A percentile compares a stretch with the other conserved stretches of the same genome.
Evolutionary conservation across 2,113 vertebrate genomes (phyloP).

Genomic region (Scartelaos histophorus): DNA sequence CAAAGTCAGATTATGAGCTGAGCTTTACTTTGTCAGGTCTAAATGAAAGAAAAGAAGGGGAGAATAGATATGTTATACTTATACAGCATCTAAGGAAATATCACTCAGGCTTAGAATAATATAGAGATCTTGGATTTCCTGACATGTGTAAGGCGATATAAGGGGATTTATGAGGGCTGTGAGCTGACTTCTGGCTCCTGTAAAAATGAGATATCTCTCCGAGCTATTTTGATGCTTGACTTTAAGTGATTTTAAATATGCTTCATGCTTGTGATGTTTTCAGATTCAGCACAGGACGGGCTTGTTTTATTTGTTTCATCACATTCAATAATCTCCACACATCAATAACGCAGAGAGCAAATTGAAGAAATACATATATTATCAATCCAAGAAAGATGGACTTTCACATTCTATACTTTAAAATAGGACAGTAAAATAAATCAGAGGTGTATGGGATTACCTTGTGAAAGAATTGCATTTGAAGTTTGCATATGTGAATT

Average conservation of each 20-base stretch:
- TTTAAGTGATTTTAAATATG: constrained; percentile 75
- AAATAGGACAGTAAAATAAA: constrained; percentile 42
- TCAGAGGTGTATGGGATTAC: constrained; percentile 38
- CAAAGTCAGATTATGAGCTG: constrained; percentile 70
- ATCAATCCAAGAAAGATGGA: constrained; percentile 52
- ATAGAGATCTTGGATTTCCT: constrained; percentile 74
- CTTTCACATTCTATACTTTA: constrained; percentile 39
- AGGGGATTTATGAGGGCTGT: constrained; percentile 71
- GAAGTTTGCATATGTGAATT: constrained; percentile 36
- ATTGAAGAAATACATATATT: constrained; percentile 22
- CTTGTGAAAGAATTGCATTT: constrained; percentile 41
- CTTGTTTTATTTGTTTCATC: constrained; percentile 72
- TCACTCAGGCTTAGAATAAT: constrained; percentile 74
- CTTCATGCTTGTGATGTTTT: constrained; percentile 50
- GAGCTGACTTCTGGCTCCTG: constrained; percentile 68
- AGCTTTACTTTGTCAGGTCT: constrained; percentile 66
- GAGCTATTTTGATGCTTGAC: constrained; percentile 66
- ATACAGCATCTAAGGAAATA: constrained; percentile 71
- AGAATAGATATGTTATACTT: constrained; percentile 64
- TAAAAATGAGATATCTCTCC: constrained; percentile 72
- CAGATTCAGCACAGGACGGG: constrained; percentile 64
- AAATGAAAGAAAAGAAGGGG: constrained; percentile 38
- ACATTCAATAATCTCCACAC: constrained; percentile 56
- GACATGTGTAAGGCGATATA: constrained; percentile 73
- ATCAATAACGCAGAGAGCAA: constrained; percentile 61